Evolutionary conservation across 1,140 invertebrate species (phyloP), one percentile per base, ranked within the genome.

Genomic region (Limonius californicus): DNA sequence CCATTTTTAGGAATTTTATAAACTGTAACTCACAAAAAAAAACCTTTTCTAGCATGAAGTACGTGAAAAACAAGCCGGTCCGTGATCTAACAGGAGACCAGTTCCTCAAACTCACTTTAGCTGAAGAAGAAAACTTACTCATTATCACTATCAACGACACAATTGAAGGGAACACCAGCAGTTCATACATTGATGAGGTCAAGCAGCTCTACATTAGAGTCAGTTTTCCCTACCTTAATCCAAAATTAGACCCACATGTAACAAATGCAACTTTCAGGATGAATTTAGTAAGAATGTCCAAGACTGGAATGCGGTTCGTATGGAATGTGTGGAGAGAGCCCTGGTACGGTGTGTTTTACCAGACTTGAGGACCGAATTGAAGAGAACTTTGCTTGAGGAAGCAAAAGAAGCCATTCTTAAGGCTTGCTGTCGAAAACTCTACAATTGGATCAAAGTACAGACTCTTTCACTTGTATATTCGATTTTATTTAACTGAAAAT

Each of bases 231-330:
- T n/a, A n/a, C n/a, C n/a, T n/a, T n/a, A n/a, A n/a, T n/a, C n/a
- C n/a, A 18, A 45, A 45, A 7, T 45, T 45, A n/a, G 16, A 45
- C n/a, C 15, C n/a, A 14, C 16, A 8, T 47, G n/a, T n/a, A n/a
- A 68, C 59, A 32, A 32, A 32, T 64, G 16, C 63, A 43, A n/a
- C n/a, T 67, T 77, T 20, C 73, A 91, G 82, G 97, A 99, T 80
- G 97, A 98, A 76, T 99, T 97, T 76, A 95, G 92, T 69, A 93
- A 94, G 68, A 89, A 90, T 67, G 96, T 98, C 0, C 90, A 98
- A 73, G 92, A 96, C 62, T 99, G 98, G 98, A 99, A 99, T 76
- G 82, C 87, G 0, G 72, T 98, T 50, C 82, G 97, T 27, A 85
- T 86, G 0, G 88, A 94, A 67, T 92, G 93, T 60, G 88, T 99